Base-by-base conservation (phyloP, 1,140 invertebrate species). In the Dendroctonus ponderosae region DNA sequence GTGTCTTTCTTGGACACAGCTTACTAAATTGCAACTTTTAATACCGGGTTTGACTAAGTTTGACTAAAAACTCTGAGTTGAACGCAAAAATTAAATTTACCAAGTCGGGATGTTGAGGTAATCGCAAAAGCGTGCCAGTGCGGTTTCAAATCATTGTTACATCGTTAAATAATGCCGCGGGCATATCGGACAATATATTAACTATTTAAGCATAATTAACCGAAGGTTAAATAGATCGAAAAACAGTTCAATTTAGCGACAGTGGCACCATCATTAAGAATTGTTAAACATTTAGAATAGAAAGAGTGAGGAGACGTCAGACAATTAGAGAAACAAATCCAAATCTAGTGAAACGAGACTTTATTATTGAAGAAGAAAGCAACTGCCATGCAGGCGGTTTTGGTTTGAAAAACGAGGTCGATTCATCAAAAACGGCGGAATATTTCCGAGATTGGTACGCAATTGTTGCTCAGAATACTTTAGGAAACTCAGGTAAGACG, bases 201-300 rank as follows among this genome's bases (percentile, higher is more conserved):
- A 62, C 37, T 52, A 52, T 57, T 67, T 67, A 62, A 67, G 65
- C 46, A 67, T 61, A 67, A 41, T 67, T 67, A 54, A 62, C 14
- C 37, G 53, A 61, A 62, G 65, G 65, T 62, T 67, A 62, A 67
- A 67, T 62, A 54, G 49, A 67, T 67, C 51, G 50, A 62, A 61
- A 62, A 62, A 67, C 58, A 67, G 65, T 67, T 67, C 40, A 50
- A 67, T 67, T 67, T 38, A 67, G 37, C 9, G 7, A 40, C 26
- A 50, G 40, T 9, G 46, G 64, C 64, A 38, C 39, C 54, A 14
- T 53, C 12, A 56, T 64, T 62, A 53, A 56, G 46, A 11, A 59
- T 59, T 39, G 40, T 56, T 59, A 14, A 57, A 46, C 37, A 26
- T 48, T 51, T 9, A 50, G 26, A 49, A 12, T 7, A 48, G 38